phyloP scores from a whole-genome alignment of 2,888 invertebrate genomes.

The Osedax frankpressi region DNA sequence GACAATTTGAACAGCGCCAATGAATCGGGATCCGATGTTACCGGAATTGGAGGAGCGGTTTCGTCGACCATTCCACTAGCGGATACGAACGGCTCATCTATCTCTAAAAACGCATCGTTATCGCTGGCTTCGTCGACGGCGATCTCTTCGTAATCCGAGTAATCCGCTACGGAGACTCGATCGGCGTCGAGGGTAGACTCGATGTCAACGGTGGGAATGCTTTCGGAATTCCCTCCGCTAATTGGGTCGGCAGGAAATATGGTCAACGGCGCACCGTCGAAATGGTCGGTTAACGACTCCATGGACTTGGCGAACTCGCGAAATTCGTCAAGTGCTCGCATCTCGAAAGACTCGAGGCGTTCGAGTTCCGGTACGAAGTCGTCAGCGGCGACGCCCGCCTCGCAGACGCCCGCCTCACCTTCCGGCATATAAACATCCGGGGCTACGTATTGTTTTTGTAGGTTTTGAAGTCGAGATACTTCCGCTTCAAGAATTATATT shows the following conservation, averaged over 20 bases:
- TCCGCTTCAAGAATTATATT: background rate
- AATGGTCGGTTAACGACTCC: background rate
- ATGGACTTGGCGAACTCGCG: background rate
- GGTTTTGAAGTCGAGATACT: too few relatives aligned
- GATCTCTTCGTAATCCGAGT: too few relatives aligned
- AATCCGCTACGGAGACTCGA: background rate
- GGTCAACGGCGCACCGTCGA: background rate
- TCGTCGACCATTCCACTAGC: too few relatives aligned
- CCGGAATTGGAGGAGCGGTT: too few relatives aligned
- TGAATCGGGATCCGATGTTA: too few relatives aligned
- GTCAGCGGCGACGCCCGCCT: background rate
- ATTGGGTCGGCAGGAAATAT: too few relatives aligned
- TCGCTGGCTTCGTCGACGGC: too few relatives aligned
- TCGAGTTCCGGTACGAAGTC: background rate
- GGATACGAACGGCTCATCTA: too few relatives aligned
- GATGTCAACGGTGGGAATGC: background rate
- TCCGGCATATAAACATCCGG: too few relatives aligned
- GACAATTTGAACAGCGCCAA: too few relatives aligned
- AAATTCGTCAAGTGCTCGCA: background rate
- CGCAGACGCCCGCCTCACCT: background rate
- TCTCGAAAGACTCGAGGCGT: background rate
- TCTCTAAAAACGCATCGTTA: too few relatives aligned
- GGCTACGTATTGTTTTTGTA: too few relatives aligned
- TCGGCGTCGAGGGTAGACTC: background rate
- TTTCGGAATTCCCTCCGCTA: background rate